A percentile compares a stretch with the other conserved stretches of the same genome.
phyloP scores from a whole-genome alignment of 2,797 vertebrate genomes.

The Sardinella longiceps region DNA sequence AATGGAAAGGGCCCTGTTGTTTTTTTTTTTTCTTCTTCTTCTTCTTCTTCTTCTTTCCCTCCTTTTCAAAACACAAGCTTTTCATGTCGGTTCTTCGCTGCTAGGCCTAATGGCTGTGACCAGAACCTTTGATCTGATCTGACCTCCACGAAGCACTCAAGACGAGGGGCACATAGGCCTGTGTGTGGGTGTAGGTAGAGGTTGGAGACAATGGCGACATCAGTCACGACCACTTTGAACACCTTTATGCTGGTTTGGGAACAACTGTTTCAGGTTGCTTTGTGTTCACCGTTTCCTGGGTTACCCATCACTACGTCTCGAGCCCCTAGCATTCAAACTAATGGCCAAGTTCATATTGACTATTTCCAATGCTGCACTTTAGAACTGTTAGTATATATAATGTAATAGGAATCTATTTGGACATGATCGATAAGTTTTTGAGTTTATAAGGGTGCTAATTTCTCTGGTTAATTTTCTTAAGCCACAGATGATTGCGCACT shows the following conservation, averaged over 20 bases:
- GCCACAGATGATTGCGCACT: too few relatives aligned
- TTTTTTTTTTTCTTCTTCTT: conserved; percentile 75
- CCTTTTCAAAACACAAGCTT: conserved; percentile 82
- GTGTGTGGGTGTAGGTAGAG: conserved; percentile 54
- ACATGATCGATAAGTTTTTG: not conserved
- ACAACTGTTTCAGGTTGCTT: conserved; percentile 48
- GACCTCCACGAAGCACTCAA: conserved; percentile 75
- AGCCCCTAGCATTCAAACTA: not conserved
- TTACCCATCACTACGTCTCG: not conserved
- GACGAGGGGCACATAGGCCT: conserved; percentile 65
- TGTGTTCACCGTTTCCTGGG: conserved; percentile 50
- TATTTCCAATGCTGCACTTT: not conserved
- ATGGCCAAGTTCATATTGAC: not conserved
- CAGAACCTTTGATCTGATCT: conserved; percentile 84
- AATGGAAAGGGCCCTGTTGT: conserved; percentile 79
- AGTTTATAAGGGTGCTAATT: too few relatives aligned
- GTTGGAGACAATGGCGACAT: conserved; percentile 70
- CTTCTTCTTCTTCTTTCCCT: conserved; percentile 67
- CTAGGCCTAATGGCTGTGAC: conserved; percentile 83
- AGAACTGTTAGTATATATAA: not conserved
- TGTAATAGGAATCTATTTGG: too few relatives aligned
- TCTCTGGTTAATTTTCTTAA: not conserved
- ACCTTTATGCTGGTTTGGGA: conserved; percentile 69
- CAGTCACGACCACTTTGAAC: conserved; percentile 72
- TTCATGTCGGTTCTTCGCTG: conserved; percentile 80